Conservation (phyloP, 2,113 vertebrate species). For the Cephalophus harveyi region DNA sequence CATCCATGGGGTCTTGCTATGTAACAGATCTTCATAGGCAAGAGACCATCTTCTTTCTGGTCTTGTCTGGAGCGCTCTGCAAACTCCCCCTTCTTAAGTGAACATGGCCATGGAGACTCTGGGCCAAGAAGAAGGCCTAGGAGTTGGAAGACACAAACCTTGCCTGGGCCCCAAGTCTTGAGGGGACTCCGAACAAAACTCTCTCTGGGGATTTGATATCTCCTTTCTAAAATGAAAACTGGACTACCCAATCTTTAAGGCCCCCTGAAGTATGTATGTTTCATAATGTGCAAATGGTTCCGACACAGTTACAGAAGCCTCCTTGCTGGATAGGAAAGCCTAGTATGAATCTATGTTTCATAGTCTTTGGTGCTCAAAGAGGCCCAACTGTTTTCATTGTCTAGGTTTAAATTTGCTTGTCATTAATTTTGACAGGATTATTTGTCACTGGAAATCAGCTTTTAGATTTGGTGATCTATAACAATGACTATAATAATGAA, state of each 20-base stretch:
- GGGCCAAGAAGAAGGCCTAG: background rate
- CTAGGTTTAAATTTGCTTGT: background rate
- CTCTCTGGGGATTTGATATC: background rate
- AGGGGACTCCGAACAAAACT: background rate
- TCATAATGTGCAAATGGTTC: background rate
- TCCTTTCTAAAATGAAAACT: background rate
- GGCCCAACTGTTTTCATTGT: background rate
- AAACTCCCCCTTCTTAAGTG: background rate
- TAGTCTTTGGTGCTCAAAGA: background rate
- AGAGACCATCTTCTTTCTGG: background rate
- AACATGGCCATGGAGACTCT: background rate
- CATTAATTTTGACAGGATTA: conserved; percentile 1
- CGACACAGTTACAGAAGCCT: background rate
- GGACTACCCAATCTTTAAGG: background rate
- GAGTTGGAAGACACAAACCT: background rate
- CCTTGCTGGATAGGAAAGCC: background rate
- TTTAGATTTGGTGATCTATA: background rate
- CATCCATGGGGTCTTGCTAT: background rate
- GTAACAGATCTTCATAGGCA: background rate
- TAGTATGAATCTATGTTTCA: background rate
- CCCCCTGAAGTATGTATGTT: background rate
- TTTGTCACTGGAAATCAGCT: background rate
- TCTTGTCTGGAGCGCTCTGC: background rate
- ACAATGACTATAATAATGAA: background rate
- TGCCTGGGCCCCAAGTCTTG: background rate